These are phyloP conservation scores for Octopus sinensis DNA, from an alignment of 1,140 invertebrate genomes.

Conservation along the genomic window DNA sequence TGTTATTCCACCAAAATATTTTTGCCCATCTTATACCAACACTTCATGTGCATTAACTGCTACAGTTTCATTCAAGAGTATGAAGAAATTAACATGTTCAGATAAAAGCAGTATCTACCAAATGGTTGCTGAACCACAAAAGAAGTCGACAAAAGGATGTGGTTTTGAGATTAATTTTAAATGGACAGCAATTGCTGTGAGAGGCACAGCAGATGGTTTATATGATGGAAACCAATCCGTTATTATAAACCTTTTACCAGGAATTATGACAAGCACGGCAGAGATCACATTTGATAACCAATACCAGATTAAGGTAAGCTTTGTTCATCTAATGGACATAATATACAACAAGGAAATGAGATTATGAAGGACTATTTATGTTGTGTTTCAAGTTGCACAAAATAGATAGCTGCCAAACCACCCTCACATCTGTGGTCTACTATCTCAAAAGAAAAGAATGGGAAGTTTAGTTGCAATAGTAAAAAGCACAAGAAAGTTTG, in stretches of 20 bases:
- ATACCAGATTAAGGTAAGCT: no score
- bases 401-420: no score
- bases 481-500: no score
- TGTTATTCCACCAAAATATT: constrained; percentile 30
- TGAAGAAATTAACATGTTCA: constrained; percentile 19
- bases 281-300: no score
- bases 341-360: no score
- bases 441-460: no score
- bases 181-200: constrained; percentile 30
- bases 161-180: constrained; percentile 23
- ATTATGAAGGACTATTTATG: no score
- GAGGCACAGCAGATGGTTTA: constrained; percentile 33
- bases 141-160: not conserved
- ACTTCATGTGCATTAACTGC: constrained; percentile 28
- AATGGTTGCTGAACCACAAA: constrained; percentile 23
- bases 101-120: constrained; percentile 23
- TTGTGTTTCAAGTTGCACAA: no score
- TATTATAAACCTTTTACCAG: constrained; percentile 23
- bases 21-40: constrained; percentile 29
- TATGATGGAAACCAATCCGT: constrained; percentile 27
- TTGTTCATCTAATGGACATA: no score
- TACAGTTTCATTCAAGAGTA: constrained; percentile 16
- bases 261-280: no score
- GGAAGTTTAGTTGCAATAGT: no score
- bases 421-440: no score